Evolutionary conservation across 2,113 vertebrate species (phyloP).

Genomic region (Erythrocercus mccallii): DNA sequence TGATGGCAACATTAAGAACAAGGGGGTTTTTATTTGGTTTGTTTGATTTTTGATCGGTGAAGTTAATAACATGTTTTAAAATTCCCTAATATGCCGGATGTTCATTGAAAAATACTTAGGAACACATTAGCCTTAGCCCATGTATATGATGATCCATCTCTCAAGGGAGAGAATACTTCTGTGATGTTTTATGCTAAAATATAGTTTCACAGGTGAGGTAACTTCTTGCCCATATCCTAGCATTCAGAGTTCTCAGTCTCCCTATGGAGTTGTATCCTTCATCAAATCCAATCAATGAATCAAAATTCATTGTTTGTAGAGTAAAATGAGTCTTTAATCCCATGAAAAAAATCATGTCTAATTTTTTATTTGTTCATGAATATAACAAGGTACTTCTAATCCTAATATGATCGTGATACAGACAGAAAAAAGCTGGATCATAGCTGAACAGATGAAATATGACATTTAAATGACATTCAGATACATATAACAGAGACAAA

Average conservation of each 20-base stretch:
- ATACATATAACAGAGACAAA: background rate
- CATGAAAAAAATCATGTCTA: background rate
- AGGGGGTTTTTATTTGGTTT: no score
- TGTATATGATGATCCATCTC: background rate
- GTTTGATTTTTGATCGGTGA: background rate
- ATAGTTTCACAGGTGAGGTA: background rate
- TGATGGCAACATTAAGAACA: background rate
- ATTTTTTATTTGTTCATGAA: background rate
- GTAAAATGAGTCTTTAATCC: background rate
- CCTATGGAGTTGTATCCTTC: background rate
- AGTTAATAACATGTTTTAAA: background rate
- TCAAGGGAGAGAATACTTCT: background rate
- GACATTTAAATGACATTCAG: background rate
- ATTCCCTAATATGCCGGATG: background rate
- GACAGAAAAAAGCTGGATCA: background rate
- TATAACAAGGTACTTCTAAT: background rate
- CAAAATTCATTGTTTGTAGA: background rate
- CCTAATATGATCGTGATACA: background rate
- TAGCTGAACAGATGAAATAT: background rate
- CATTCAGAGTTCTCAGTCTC: background rate
- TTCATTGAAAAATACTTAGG: background rate
- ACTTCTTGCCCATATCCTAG: background rate
- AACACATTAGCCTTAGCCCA: background rate
- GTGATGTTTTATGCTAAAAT: background rate
- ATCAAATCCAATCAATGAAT: background rate